Base-by-base conservation (phyloP, 1,140 invertebrate genomes). In the Halesus radiatus region DNA sequence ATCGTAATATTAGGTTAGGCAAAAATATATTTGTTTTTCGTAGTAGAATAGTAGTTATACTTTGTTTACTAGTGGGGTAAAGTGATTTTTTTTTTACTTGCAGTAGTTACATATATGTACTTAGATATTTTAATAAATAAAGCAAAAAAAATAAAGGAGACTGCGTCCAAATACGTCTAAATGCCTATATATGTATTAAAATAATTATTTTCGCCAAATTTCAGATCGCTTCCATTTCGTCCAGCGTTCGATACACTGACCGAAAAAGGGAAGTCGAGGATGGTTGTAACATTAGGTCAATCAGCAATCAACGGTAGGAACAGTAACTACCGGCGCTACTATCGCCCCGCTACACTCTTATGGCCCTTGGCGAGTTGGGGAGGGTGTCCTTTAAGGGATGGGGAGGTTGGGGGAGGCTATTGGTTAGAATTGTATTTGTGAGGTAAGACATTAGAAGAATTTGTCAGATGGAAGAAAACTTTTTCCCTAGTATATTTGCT, bases 291-390 rank as follows among this genome's bases (percentile, higher is more conserved):
- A 83, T 83, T 83, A 83, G 81, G 81, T 83, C 81, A 83, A 83
- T 83, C 81, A 83, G 81, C 81, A 83, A 83, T 83, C 81, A 83
- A 83, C 80, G 78, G 81, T 80, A 83, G 76, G 78, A 83, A 75
- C 37, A 60, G 72, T 75, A 58, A 75, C 66, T 70, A 23, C 53
- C 32, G 72, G 58, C 37, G 37, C 37, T 45, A 45, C 75, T 76
- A 76, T 76, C 75, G 75, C 75, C 58, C 75, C 56, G 75, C 56
- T 58, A 76, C 75, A 76, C 75, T 76, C 72, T 75, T 58, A 58
- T 23, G n/a, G 72, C 72, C 72, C 68, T 53, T 20, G 20, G 53
- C 50, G 37, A 58, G 74, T 20, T 26, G 56, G 18, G 53, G 73
- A 52, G 60, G 53, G 50, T 72, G 18, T 45, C 37, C 37, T 45